Conservation (phyloP, 2,797 vertebrate species). For the Alcedo quadribrachys region DNA sequence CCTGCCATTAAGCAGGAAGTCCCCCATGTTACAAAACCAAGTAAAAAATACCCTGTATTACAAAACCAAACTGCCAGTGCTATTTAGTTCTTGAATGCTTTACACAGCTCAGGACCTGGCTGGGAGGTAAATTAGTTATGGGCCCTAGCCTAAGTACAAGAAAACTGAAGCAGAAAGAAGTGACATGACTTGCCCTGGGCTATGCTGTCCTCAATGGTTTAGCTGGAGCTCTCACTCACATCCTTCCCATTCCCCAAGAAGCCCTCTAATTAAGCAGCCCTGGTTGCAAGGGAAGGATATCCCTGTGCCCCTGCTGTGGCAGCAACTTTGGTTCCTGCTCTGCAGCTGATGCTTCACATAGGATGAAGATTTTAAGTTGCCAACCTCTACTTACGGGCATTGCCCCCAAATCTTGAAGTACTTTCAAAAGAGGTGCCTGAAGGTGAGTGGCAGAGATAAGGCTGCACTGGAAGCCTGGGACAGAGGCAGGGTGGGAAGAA, state of each 20-base stretch:
- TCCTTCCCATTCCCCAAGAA: not conserved
- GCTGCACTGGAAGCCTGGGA: not conserved
- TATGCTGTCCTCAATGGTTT: not conserved
- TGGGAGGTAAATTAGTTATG: not conserved
- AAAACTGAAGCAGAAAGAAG: slow-evolving; percentile 53
- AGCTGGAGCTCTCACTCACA: not conserved
- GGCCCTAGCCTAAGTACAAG: not conserved
- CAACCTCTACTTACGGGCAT: not conserved
- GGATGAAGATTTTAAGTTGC: not conserved
- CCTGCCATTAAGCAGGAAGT: not conserved
- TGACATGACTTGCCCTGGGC: not conserved
- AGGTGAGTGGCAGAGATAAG: not conserved
- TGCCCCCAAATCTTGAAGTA: not conserved
- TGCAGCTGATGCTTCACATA: not conserved
- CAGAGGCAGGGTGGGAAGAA: not conserved
- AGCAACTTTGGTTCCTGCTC: not conserved
- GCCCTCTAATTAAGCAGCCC: not conserved
- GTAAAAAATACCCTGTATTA: not conserved
- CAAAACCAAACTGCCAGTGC: slow-evolving; percentile 10
- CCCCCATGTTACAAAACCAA: not conserved
- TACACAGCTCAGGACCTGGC: not conserved
- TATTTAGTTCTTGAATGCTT: not conserved
- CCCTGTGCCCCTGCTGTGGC: not conserved
- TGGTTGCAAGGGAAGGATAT: not conserved
- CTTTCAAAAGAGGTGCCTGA: not conserved